phyloP scores from a whole-genome alignment of 2,797 vertebrate genomes.

The Falco columbarius region DNA sequence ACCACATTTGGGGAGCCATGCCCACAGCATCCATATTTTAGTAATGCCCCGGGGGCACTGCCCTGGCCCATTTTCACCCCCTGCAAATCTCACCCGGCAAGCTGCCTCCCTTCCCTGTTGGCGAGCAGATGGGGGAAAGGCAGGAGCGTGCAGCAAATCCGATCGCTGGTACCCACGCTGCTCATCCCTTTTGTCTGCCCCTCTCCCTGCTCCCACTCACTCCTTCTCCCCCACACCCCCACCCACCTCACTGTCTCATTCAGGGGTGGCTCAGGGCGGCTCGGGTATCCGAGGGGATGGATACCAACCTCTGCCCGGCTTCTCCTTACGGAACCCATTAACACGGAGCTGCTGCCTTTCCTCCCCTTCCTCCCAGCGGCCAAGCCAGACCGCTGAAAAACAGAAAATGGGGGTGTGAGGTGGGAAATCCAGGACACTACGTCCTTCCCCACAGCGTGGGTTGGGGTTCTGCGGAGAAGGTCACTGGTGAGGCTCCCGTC shows the following conservation, averaged over 20 bases:
- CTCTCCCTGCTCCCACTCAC: background rate
- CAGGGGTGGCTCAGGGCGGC: background rate
- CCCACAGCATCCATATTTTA: background rate
- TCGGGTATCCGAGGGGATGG: background rate
- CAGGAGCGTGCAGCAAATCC: background rate
- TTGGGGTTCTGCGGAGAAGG: background rate
- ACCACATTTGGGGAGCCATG: background rate
- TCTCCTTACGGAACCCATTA: background rate
- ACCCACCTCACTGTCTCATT: background rate
- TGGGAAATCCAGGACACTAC: background rate
- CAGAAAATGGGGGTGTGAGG: background rate
- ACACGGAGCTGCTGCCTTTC: background rate
- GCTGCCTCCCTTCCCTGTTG: background rate
- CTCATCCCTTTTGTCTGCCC: slow-evolving; percentile 9
- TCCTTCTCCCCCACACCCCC: background rate
- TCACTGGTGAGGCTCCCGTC: background rate
- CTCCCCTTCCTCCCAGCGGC: background rate
- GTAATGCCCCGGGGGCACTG: background rate
- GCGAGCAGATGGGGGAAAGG: background rate
- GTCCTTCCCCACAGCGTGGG: background rate
- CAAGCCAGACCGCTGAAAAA: background rate
- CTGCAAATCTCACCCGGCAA: background rate
- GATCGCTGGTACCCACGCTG: background rate
- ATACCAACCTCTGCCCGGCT: background rate
- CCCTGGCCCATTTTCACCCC: background rate